Percentiles rank a stretch among this genome's conserved stretches.
Evolutionary conservation across 1,140 invertebrate genomes (phyloP).

Genomic region (Drosophila ironensis): DNA sequence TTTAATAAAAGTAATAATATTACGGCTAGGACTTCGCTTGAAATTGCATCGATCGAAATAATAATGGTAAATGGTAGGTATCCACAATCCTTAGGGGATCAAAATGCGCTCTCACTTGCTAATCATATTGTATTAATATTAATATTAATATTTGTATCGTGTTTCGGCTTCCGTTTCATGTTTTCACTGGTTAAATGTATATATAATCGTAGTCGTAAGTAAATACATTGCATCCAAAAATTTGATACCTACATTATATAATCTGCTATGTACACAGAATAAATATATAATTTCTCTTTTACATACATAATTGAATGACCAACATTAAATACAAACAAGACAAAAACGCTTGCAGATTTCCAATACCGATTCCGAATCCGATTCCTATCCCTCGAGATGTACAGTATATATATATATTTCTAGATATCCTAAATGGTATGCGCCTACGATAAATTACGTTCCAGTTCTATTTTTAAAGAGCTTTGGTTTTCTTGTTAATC

Average conservation of each 20-base stretch:
- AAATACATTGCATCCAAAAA: conserved; percentile 70
- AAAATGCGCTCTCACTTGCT: conserved; percentile 22
- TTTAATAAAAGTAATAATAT: not conserved
- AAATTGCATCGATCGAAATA: not conserved
- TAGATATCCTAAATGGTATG: conserved; percentile 48
- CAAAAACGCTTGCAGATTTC: conserved; percentile 75
- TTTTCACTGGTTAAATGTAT: conserved; percentile 14
- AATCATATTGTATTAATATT: too few relatives aligned
- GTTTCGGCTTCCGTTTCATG: not conserved
- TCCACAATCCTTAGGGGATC: conserved; percentile 2
- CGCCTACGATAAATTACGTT: conserved; percentile 19
- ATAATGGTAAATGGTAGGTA: not conserved
- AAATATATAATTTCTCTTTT: conserved; percentile 50
- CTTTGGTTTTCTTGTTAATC: conserved; percentile 12
- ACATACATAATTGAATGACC: conserved; percentile 71
- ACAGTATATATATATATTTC: too few relatives aligned
- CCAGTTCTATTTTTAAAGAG: conserved; percentile 16
- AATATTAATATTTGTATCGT: not conserved
- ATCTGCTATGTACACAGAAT: conserved; percentile 63
- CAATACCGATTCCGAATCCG: conserved; percentile 65
- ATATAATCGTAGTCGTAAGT: conserved; percentile 34
- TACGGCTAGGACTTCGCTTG: not conserved
- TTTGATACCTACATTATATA: conserved; percentile 71
- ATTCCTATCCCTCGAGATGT: conserved; percentile 61
- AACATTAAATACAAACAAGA: conserved; percentile 67